Base-by-base conservation (phyloP, 2,113 vertebrate genomes). In the Varanus komodoensis region DNA sequence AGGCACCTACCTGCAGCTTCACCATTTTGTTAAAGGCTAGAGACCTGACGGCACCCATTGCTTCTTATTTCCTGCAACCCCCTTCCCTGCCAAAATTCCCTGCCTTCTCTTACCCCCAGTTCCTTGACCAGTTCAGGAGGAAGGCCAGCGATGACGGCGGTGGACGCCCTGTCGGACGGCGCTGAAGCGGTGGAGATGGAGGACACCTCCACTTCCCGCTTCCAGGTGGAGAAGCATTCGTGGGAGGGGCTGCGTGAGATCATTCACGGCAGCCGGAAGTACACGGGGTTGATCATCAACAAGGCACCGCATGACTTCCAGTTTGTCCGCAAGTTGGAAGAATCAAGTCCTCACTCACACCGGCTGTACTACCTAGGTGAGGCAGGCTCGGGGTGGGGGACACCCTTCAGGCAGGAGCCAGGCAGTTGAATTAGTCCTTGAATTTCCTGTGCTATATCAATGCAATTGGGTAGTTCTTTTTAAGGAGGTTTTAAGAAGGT, bases 271-370 rank as follows among this genome's bases (percentile, higher is more conserved):
- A 99, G 99, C 97, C 98, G 99, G 96, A 99, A 98, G 96, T 98
- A 98, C 94, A 98, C 98, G 0, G 98, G 99, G 73, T 97, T 99
- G 95, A 97, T 98, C 8, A 97, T 98, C 90, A 99, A 97, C 97
- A 99, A 99, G 97, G 98, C 98, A 0, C 99, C 99, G 0, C 98
- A 99, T 14, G 99, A 99, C 95, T 99, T 99, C 97, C 98, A 98
- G 95, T 99, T 99, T 34, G 97, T 99, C 91, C 98, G 96, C 95
- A 99, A 98, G 93, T 98, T 97, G 0, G 98, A 99, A 0, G 98
- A 98, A 88, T 95, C 97, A 5, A 97, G 98, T 77, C 98, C 98
- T 0, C 98, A 99, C 90, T 99, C 99, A 1, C 99, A 99, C 80
- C 98, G 99, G 74, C 98, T 99, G 73, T 99, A 98, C 92, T 99